Evolutionary conservation across 2,888 invertebrate genomes (phyloP).

Genomic region (Gymnocheta viridis): DNA sequence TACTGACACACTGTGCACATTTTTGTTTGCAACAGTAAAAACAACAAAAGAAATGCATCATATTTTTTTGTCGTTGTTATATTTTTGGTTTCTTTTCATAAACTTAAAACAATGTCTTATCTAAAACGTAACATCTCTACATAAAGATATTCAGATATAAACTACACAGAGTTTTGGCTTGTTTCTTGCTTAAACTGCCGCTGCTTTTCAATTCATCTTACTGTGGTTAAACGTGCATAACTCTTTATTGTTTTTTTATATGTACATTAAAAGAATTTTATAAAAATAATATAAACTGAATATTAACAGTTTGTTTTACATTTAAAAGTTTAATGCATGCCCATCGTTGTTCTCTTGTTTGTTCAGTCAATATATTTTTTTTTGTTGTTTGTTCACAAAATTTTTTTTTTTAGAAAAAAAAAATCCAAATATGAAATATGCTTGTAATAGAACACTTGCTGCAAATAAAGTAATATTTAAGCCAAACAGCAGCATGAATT

Average conservation of each 20-base stretch:
- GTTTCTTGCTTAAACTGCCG: neutral
- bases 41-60: slow-evolving; percentile 19
- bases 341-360: neutral
- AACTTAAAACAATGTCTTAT: slow-evolving; percentile 45
- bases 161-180: neutral
- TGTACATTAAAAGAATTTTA: neutral
- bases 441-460: slow-evolving; percentile 46
- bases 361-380: slow-evolving; percentile 13
- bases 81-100: neutral
- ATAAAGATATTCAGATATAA: slow-evolving; percentile 1
- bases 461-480: neutral
- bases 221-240: slow-evolving; percentile 50
- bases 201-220: slow-evolving; percentile 6
- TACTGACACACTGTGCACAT: neutral
- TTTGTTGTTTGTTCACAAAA: neutral
- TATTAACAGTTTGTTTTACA: slow-evolving; percentile 40
- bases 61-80: neutral
- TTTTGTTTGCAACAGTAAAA: neutral
- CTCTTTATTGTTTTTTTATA: slow-evolving; percentile 24
- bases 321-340: neutral
- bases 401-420: neutral
- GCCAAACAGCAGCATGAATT: neutral
- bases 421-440: neutral
- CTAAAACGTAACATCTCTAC: slow-evolving; percentile 59
- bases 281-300: slow-evolving; percentile 32